Evolutionary conservation across 2,113 vertebrate genomes (phyloP), one percentile per base, ranked within the genome.

Genomic region (Camelus bactrianus): DNA sequence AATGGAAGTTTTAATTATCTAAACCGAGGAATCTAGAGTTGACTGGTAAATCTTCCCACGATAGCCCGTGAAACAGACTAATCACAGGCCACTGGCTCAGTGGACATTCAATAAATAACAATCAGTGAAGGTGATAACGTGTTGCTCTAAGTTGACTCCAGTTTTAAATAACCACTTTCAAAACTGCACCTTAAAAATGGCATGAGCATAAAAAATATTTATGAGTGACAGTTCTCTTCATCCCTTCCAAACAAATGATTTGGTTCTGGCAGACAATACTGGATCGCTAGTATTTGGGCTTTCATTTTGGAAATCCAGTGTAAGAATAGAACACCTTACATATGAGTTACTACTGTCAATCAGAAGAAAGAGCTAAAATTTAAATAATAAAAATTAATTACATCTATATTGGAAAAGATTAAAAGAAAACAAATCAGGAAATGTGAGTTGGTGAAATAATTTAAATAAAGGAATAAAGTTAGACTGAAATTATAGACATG

Each of bases 151-250:
- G 50, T 24, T 76, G 75, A 84, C 67, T 67, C 35, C 56, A 72
- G 50, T 89, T 93, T 95, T 86, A 96, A 93, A 94, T 96, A 96
- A 95, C 42, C 26, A 72, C 42, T 94, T 91, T 85, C 48, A 94
- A 94, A 96, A 67, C 6, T 50, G 15, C 28, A 80, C 20, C 69
- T 85, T 84, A 83, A 91, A 95, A 89, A 91, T 94, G 62, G 82
- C 73, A 79, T 16, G 32, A 69, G 65, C 46, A 77, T 94, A 91
- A 94, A 97, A 62, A 83, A 83, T 92, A 93, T 93, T 96, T 96
- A 89, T 89, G 42, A 94, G 26, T 48, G 56, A 52, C 2, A 15
- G 30, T 0, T 73, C 50, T 85, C 60, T 65, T 62, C 60, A 32
- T 60, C 8, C 30, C 35, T 92, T 84, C 14, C 60, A 70, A 81